A percentile compares a stretch with the other conserved stretches of the same genome.
phyloP scores from a whole-genome alignment of 2,113 vertebrate genomes.

The Ivindomyrus marchei region DNA sequence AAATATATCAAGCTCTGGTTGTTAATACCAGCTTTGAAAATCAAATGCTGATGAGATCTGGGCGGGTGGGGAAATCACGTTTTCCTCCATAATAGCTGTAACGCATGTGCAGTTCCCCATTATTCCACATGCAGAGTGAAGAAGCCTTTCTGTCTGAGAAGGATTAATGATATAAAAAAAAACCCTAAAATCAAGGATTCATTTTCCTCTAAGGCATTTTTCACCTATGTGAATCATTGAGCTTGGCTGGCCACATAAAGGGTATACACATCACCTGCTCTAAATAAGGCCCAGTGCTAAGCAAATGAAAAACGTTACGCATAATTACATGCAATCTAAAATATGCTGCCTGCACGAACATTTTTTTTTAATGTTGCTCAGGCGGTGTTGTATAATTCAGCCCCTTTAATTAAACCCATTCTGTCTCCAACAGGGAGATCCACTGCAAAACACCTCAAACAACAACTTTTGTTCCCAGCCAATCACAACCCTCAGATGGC shows the following conservation, averaged over 20 bases:
- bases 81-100: not conserved
- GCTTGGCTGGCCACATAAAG: not conserved
- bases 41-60: not conserved
- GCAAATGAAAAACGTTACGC: not conserved
- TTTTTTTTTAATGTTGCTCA: not conserved
- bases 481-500: not conserved
- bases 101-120: not conserved
- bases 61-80: not conserved
- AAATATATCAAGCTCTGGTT: not conserved
- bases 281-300: not conserved
- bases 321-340: slow-evolving; percentile 11
- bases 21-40: not conserved
- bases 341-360: not conserved
- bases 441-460: not conserved
- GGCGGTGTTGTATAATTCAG: slow-evolving; percentile 7
- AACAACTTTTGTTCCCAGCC: not conserved
- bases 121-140: not conserved
- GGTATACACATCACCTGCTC: not conserved
- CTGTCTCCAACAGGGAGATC: not conserved
- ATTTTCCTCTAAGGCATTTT: not conserved
- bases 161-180: not conserved
- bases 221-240: not conserved
- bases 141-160: not conserved
- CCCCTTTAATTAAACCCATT: not conserved
- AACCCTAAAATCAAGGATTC: not conserved